Evolutionary conservation across 2,113 vertebrate species (phyloP).

Genomic region (Taurulus bubalis): DNA sequence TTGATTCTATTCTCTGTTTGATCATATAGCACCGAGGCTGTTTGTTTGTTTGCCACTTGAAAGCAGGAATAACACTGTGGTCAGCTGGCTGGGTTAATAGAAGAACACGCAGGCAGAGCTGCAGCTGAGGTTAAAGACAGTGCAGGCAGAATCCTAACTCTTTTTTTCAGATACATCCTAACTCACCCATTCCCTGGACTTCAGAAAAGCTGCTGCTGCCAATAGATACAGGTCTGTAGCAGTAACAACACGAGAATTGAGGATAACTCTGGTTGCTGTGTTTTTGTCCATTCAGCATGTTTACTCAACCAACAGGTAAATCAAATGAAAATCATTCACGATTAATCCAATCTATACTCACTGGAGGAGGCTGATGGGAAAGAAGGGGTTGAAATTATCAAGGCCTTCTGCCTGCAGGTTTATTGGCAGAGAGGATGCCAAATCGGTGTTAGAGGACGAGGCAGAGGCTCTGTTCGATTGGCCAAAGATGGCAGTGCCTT

Average conservation of each 20-base stretch:
- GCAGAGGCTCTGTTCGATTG: conserved; percentile 82
- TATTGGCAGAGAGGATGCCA: conserved; percentile 82
- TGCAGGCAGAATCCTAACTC: conserved; percentile 45
- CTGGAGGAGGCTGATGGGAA: conserved; percentile 87
- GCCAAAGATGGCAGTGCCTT: conserved; percentile 83
- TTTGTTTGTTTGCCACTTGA: conserved; percentile 15
- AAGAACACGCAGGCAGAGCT: conserved; percentile 61
- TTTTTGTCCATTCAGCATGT: not conserved
- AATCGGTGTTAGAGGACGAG: conserved; percentile 84
- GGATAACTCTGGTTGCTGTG: not conserved
- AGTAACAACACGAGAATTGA: conserved; percentile 38
- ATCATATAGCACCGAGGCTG: conserved; percentile 16
- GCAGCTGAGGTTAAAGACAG: conserved; percentile 65
- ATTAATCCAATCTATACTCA: conserved; percentile 70
- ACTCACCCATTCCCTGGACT: conserved; percentile 81
- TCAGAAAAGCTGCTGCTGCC: conserved; percentile 70
- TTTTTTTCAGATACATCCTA: conserved; percentile 47
- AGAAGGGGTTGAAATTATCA: conserved; percentile 84
- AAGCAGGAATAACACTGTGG: conserved; percentile 16
- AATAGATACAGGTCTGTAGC: conserved; percentile 75
- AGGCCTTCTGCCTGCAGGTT: conserved; percentile 81
- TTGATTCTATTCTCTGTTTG: conserved; percentile 7
- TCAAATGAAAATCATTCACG: not conserved
- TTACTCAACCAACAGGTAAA: conserved; percentile 18
- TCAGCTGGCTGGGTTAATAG: conserved; percentile 61